These are phyloP conservation scores for Sinopyrophorus schimmeli DNA, from an alignment of 2,888 invertebrate species.

Conservation along the genomic window DNA sequence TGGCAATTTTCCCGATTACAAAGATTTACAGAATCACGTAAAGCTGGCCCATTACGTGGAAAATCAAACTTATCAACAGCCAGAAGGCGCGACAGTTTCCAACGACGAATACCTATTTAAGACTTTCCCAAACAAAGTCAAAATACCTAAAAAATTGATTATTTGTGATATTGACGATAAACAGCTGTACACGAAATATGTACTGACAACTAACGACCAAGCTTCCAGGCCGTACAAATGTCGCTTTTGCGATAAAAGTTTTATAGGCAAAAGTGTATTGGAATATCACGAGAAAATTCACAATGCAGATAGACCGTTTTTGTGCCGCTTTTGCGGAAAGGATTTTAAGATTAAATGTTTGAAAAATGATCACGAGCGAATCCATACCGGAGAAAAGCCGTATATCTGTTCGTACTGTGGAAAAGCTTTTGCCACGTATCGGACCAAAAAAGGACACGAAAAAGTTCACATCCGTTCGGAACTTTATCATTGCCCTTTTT, in stretches of 20 bases:
- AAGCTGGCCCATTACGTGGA: too few species aligned
- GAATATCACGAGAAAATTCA: too few species aligned
- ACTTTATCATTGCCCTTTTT: too few species aligned
- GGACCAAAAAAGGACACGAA: too few species aligned
- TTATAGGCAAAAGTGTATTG: too few species aligned
- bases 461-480: too few species aligned
- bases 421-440: conserved; percentile 62
- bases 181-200: too few species aligned
- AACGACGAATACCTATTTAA: background rate
- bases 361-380: conserved; percentile 62
- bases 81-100: background rate
- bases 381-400: conserved; percentile 64
- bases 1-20: too few species aligned
- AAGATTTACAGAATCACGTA: too few species aligned
- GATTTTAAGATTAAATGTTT: conserved; percentile 63
- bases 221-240: too few species aligned
- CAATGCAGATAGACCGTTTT: conserved; percentile 57
- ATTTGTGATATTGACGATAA: conserved; percentile 56
- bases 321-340: conserved; percentile 50
- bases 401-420: conserved; percentile 62
- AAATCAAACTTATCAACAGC: conserved; percentile 30
- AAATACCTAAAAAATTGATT: conserved; percentile 47
- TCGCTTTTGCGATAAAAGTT: too few species aligned
- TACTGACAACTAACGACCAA: too few species aligned
- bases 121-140: conserved; percentile 41